Conservation (phyloP, 2,797 vertebrate species). For the Myotis findleyi region DNA sequence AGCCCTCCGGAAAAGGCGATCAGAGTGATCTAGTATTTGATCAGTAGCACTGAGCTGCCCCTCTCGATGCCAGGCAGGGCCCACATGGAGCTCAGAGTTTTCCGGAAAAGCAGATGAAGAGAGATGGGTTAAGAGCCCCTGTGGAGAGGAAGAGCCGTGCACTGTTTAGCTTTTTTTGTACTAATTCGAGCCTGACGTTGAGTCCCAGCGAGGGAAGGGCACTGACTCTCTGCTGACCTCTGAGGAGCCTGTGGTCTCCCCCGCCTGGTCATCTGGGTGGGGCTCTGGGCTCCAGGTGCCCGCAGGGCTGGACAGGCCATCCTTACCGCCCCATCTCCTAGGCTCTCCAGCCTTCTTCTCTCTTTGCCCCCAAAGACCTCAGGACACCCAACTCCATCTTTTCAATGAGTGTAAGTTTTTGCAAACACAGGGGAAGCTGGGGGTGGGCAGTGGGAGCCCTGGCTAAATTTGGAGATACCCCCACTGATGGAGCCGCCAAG, state of each 20-base stretch:
- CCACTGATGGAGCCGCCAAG: background rate
- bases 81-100: background rate
- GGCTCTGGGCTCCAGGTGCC: background rate
- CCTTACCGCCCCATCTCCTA: background rate
- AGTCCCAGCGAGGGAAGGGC: background rate
- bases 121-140: background rate
- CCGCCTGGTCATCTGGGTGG: background rate
- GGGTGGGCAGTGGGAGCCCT: background rate
- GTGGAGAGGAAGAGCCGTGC: background rate
- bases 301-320: background rate
- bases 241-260: background rate
- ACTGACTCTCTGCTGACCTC: background rate
- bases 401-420: background rate
- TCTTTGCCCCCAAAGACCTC: background rate
- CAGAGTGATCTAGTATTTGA: background rate
- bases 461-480: background rate
- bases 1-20: background rate
- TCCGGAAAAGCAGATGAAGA: background rate
- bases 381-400: background rate
- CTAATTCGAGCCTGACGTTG: background rate
- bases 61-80: background rate
- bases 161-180: background rate
- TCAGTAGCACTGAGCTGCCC: background rate
- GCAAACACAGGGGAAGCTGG: background rate
- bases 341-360: background rate